Conservation (phyloP, 2,797 vertebrate genomes). For the Galago senegalensis region DNA sequence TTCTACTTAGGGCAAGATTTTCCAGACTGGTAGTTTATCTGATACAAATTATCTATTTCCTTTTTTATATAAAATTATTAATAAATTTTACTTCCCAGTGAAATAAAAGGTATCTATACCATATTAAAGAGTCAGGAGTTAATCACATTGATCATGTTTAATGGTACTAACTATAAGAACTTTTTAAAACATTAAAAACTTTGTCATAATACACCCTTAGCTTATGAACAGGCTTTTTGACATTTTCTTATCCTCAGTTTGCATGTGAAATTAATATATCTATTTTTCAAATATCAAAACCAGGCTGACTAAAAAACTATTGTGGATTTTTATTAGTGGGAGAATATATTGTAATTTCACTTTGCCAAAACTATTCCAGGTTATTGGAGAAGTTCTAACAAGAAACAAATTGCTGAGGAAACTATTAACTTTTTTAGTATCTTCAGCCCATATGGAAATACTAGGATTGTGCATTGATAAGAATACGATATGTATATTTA, state of each 20-base stretch:
- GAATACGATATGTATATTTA: not conserved
- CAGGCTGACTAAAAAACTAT: slow-evolving; percentile 53
- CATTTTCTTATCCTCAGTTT: slow-evolving; percentile 65
- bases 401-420: slow-evolving; percentile 70
- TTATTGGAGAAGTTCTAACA: slow-evolving; percentile 61
- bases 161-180: slow-evolving; percentile 6
- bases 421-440: slow-evolving; percentile 48
- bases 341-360: slow-evolving; percentile 53
- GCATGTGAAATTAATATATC: slow-evolving; percentile 73
- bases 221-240: slow-evolving; percentile 6
- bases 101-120: slow-evolving; percentile 11
- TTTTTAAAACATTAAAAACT: slow-evolving; percentile 51
- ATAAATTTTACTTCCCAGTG: slow-evolving; percentile 22
- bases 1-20: slow-evolving; percentile 4
- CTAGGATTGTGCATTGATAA: not conserved
- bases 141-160: not conserved
- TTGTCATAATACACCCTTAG: slow-evolving; percentile 32
- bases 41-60: slow-evolving; percentile 52
- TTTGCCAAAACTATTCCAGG: slow-evolving; percentile 68
- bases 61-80: slow-evolving; percentile 12
- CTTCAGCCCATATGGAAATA: slow-evolving; percentile 54
- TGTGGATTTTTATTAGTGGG: slow-evolving; percentile 64
- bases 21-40: not conserved
- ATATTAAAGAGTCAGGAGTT: not conserved
- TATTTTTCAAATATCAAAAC: slow-evolving; percentile 71